phyloP scores from a whole-genome alignment of 2,888 invertebrate genomes.

The Mantis religiosa region DNA sequence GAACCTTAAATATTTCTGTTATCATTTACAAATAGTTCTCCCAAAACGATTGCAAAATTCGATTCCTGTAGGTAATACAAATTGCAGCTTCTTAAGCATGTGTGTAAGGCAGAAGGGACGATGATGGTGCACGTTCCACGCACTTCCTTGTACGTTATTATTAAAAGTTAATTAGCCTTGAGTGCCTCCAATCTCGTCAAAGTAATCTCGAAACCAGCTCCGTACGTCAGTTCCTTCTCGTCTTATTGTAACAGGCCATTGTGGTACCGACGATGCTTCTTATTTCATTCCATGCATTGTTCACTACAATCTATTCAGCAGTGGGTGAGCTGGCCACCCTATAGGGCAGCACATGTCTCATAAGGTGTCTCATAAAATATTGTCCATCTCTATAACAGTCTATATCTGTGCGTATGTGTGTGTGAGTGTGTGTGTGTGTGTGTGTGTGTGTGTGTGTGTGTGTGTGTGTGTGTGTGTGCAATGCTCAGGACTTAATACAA shows the following conservation, averaged over 20 bases:
- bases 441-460: too few relatives aligned
- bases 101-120: neutral
- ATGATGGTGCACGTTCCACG: conserved; percentile 4
- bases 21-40: neutral
- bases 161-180: conserved; percentile 17
- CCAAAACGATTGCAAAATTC: neutral
- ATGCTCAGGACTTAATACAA: too few relatives aligned
- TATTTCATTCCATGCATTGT: neutral
- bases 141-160: conserved; percentile 17
- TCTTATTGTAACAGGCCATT: neutral
- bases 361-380: neutral
- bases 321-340: neutral
- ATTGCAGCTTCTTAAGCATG: neutral
- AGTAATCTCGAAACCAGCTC: neutral
- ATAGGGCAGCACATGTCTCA: neutral
- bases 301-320: neutral
- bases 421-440: too few relatives aligned
- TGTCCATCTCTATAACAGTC: too few relatives aligned
- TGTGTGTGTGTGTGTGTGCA: too few relatives aligned
- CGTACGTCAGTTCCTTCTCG: neutral
- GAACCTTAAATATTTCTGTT: too few relatives aligned
- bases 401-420: too few relatives aligned
- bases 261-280: conserved; percentile 4
- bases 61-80: neutral
- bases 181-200: conserved; percentile 5